Base-by-base conservation (phyloP, 2,888 invertebrate genomes). In the Caradrina kadenii region DNA sequence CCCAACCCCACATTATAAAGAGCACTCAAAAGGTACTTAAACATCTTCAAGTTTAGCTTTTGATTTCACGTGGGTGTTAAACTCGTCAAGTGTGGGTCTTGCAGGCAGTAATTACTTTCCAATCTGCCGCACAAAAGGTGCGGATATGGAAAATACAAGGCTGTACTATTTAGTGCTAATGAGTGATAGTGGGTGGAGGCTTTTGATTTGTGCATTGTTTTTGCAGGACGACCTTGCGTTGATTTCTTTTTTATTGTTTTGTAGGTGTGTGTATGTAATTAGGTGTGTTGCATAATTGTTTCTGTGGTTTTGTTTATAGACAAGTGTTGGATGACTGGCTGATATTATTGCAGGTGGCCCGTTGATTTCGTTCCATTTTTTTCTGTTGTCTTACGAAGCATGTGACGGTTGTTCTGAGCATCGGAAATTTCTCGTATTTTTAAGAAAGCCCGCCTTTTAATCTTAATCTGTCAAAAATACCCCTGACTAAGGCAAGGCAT, bases 71-170 rank as follows among this genome's bases (percentile, higher is more conserved):
- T 92, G 88, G 92, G 92, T 73, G 91, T 89, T 59, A 81, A 82
- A 66, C 71, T 75, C 79, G 69, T 85, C 90, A 88, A 89, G 91
- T 87, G 91, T 90, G 88, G 89, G 91, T 72, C 83, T 86, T 82
- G 83, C 78, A 84, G 83, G 63, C 83, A 86, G 86, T 91, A 93
- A 93, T 93, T 93, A 90, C 92, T 93, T 92, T 93, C 91, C 91
- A 90, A 91, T 91, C 61, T 70, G 88, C 78, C 61, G 75, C 65
- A 81, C 83, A 79, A 90, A 88, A 88, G 86, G 82, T 60, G 74
- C 84, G 64, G 76, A 79, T 81, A 87, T 82, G 87, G 86, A 72
- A 83, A 76, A 69, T 76, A 74, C 77, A 84, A 86, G 84, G 84
- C 48, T 83, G 74, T 69, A 69, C 79, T 77, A 69, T 79, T 88